Base-by-base conservation (phyloP, 2,888 invertebrate genomes). In the Oscheius sp. region DNA sequence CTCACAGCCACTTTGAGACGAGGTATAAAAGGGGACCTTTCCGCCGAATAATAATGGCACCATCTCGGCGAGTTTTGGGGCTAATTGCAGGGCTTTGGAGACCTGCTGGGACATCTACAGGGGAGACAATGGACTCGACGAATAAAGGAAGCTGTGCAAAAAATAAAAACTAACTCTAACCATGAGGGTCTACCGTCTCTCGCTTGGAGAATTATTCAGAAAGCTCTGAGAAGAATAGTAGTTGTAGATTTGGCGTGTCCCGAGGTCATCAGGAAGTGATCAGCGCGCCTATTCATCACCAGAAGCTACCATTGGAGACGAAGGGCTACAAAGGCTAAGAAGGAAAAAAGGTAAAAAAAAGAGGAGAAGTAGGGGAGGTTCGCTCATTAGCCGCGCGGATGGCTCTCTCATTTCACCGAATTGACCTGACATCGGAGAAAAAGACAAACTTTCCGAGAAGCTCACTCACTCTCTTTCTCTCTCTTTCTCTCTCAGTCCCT, bases 371-470 rank as follows among this genome's bases (percentile, higher is more conserved):
- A 34, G 17, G n/a, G 55, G 29, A 52, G n/a, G n/a, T 17, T n/a
- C n/a, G 34, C 55, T 55, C 55, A 55, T 55, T 55, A 55, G 55
- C 55, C 37, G 8, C 34, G 31, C n/a, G n/a, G n/a, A n/a, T 27
- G 55, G n/a, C 33, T 33, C 55, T 55, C 55, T n/a, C 25, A 23
- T 55, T 53, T 53, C 53, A 25, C 37, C n/a, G 23, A 58, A 12
- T 42, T 58, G 58, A 58, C 23, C 37, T 33, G 58, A 61, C 39
- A 23, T 61, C 23, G 10, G 42, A 42, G 61, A 52, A 8, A 52
- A 8, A n/a, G 15, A 61, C 27, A 17, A 23, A 31, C 25, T 33
- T 27, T 57, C 29, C 42, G 42, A 42, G 42, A 17, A 15, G 42
- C 15, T 42, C n/a, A 20, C 42, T 42, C 42, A 42, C 20, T 42